Evolutionary conservation across 2,113 vertebrate species (phyloP).

Genomic region (Dolichotis patagonum): DNA sequence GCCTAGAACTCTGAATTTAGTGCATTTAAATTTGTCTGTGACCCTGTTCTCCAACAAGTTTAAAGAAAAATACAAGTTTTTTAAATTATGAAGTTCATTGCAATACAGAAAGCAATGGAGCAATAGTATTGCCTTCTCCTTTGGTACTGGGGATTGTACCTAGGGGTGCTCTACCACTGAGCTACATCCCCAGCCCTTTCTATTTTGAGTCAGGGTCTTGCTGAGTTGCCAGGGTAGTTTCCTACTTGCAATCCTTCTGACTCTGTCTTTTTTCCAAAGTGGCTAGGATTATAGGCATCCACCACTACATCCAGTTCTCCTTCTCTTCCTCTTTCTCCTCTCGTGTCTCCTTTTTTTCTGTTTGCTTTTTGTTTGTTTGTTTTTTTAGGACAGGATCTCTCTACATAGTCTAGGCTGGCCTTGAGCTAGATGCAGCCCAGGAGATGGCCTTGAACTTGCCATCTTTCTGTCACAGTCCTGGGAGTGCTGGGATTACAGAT

Average conservation of each 20-base stretch:
- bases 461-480: no score
- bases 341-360: no score
- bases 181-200: not conserved
- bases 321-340: not conserved
- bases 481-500: not conserved
- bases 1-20: slow-evolving; percentile 13
- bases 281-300: not conserved
- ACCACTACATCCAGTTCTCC: not conserved
- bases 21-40: slow-evolving; percentile 39
- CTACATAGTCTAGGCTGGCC: no score
- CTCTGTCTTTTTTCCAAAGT: not conserved
- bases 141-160: not conserved
- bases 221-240: not conserved
- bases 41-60: slow-evolving; percentile 21
- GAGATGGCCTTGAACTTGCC: no score
- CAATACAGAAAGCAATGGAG: not conserved
- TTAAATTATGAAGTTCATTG: not conserved
- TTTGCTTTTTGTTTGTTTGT: no score
- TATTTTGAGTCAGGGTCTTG: not conserved
- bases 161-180: no score
- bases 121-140: not conserved
- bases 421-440: no score
- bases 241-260: not conserved
- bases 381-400: no score
- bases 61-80: not conserved